Conservation (phyloP, 2,797 vertebrate genomes). For the Masticophis lateralis region DNA sequence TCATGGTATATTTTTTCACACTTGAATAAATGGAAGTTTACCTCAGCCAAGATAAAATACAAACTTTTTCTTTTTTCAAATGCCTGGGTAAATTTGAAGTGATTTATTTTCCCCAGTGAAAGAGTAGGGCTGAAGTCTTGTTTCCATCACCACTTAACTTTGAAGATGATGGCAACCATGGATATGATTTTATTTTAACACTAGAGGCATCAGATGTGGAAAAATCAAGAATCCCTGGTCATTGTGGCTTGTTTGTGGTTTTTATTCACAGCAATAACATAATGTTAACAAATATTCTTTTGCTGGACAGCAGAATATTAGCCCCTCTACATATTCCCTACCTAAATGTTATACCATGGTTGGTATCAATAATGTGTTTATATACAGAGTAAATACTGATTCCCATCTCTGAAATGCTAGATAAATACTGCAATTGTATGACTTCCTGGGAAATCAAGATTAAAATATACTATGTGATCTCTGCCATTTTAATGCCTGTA, state of each 20-base stretch:
- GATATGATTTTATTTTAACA: background rate
- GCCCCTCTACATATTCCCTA: slow-evolving; percentile 37
- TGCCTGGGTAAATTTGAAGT: background rate
- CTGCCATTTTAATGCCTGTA: background rate
- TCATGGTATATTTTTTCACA: background rate
- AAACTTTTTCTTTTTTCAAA: background rate
- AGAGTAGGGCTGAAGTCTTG: background rate
- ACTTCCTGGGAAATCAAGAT: slow-evolving; percentile 46
- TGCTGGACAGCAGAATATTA: slow-evolving; percentile 46
- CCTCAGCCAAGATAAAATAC: background rate
- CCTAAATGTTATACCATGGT: slow-evolving; percentile 50
- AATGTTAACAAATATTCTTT: slow-evolving; percentile 46
- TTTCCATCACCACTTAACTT: background rate
- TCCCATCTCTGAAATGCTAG: slow-evolving; percentile 53
- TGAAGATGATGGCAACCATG: slow-evolving; percentile 2
- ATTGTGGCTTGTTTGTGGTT: slow-evolving; percentile 6
- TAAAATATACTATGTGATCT: slow-evolving; percentile 53
- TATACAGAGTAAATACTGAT: slow-evolving; percentile 54
- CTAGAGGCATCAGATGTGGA: slow-evolving; percentile 9
- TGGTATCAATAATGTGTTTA: slow-evolving; percentile 58
- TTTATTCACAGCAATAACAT: slow-evolving; percentile 9
- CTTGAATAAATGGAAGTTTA: background rate
- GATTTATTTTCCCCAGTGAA: background rate
- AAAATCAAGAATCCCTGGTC: background rate
- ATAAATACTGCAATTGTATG: slow-evolving; percentile 56